Evolutionary conservation across 2,113 vertebrate species (phyloP).

Genomic region (Anhinga anhinga): DNA sequence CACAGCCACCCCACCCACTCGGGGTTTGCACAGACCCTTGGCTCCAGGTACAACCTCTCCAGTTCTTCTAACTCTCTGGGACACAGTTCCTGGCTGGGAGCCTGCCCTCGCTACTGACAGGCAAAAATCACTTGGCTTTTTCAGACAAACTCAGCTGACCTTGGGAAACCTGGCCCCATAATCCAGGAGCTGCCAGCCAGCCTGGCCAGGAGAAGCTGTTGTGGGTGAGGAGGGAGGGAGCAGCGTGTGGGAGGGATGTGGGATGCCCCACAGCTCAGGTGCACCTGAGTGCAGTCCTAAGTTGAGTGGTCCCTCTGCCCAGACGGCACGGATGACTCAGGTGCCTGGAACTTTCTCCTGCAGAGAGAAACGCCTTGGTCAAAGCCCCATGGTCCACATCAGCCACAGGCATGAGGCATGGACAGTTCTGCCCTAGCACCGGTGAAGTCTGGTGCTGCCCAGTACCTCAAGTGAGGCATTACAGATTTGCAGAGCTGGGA

Average conservation of each 20-base stretch:
- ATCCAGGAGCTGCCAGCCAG: accelerated
- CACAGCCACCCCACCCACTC: not conserved
- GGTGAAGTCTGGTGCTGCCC: not conserved
- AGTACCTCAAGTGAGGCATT: not conserved
- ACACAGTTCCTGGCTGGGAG: not conserved
- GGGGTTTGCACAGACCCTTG: not conserved
- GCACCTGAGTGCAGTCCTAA: not conserved
- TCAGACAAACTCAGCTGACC: not conserved
- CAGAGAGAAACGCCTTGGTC: not conserved
- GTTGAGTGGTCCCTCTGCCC: not conserved
- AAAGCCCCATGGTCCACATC: not conserved
- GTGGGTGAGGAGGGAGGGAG: not conserved
- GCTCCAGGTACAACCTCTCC: not conserved
- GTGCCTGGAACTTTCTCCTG: not conserved
- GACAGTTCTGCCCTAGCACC: not conserved
- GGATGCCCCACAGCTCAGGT: accelerated
- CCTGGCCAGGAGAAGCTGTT: not conserved
- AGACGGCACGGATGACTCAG: not conserved
- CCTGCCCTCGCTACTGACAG: accelerated
- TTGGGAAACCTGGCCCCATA: not conserved
- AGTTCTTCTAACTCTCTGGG: not conserved
- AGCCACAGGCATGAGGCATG: not conserved
- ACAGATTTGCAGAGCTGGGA: not conserved
- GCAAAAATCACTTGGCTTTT: not conserved
- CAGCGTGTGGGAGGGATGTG: not conserved